Conservation (phyloP, 1,140 invertebrate genomes). For the Nephila pilipes region DNA sequence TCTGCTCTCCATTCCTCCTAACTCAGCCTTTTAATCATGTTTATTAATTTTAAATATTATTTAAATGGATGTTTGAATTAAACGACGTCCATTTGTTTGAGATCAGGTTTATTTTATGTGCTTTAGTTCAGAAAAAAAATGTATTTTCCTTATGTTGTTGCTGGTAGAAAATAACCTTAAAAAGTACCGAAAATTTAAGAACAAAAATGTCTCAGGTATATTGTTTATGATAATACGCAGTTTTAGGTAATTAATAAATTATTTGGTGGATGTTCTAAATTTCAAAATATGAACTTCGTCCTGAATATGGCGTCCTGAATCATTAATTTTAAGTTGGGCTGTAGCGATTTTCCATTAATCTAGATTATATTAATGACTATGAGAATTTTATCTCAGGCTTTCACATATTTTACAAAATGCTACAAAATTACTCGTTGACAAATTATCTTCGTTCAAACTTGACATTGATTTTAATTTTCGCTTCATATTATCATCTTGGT, state of each 20-base stretch:
- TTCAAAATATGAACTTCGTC: too few relatives aligned
- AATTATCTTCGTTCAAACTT: not conserved
- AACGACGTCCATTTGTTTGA: slow-evolving; percentile 7
- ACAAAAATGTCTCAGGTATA: not conserved
- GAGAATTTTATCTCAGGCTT: not conserved
- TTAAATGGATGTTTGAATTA: too few relatives aligned
- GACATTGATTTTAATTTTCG: not conserved
- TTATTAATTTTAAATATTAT: too few relatives aligned
- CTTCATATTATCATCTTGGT: not conserved
- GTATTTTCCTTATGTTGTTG: not conserved
- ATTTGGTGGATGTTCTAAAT: not conserved
- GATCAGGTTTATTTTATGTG: too few relatives aligned
- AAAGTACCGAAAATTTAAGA: not conserved
- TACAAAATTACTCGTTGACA: not conserved
- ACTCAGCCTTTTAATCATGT: too few relatives aligned
- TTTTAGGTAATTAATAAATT: not conserved
- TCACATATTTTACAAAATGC: not conserved
- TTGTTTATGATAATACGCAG: not conserved
- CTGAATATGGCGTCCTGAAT: not conserved
- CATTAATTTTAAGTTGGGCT: not conserved
- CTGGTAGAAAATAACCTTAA: not conserved
- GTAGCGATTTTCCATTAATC: not conserved
- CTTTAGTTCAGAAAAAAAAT: not conserved
- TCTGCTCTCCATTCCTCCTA: too few relatives aligned
- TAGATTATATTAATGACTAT: not conserved